Percentiles rank a stretch among this genome's conserved stretches.
These are phyloP conservation scores for Callithrix jacchus DNA, from an alignment of 2,113 vertebrate species.

Conservation along the genomic window DNA sequence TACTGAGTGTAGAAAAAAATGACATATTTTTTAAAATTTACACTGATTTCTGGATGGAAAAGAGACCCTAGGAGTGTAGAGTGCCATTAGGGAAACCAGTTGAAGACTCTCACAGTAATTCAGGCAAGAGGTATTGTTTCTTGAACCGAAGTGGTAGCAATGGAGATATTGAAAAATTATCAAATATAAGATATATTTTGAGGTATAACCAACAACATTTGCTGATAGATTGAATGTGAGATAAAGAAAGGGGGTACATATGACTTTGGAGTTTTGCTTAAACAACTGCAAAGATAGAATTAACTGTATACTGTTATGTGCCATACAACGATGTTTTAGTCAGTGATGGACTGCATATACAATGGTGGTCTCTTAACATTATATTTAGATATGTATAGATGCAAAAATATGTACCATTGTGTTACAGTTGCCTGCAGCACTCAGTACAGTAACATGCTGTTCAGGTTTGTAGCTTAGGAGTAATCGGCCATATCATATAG, in stretches of 20 bases:
- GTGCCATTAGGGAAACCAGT: background rate
- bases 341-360: background rate
- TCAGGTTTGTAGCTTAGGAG: background rate
- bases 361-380: background rate
- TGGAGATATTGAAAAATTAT: background rate
- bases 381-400: background rate
- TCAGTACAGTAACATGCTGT: background rate
- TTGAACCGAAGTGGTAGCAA: background rate
- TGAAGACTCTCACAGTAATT: background rate
- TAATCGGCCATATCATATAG: background rate
- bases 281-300: background rate
- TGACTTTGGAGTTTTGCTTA: background rate
- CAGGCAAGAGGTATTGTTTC: background rate
- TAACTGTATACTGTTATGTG: background rate
- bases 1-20: background rate
- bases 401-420: background rate
- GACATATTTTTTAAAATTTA: background rate
- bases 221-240: background rate
- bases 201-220: background rate
- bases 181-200: background rate
- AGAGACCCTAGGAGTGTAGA: background rate
- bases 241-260: background rate
- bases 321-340: background rate
- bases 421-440: background rate
- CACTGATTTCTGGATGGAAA: background rate